phyloP scores from a whole-genome alignment of 2,113 vertebrate species.

The Rhinichthys klamathensis region DNA sequence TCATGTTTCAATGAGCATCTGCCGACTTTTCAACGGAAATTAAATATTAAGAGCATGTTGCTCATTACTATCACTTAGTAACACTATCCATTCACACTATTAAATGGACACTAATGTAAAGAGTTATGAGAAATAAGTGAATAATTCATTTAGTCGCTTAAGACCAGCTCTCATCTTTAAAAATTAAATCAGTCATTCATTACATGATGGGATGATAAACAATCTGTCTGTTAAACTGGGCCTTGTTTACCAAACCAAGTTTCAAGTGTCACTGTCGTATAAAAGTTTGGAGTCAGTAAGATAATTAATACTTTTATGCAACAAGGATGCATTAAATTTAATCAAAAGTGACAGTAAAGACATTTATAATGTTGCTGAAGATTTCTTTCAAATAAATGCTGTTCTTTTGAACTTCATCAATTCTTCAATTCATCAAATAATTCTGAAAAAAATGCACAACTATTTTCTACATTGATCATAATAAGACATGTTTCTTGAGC shows the following conservation, averaged over 20 bases:
- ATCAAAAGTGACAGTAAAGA: not conserved
- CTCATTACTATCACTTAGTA: not conserved
- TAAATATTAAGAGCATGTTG: slow-evolving; percentile 7
- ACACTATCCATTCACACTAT: not conserved
- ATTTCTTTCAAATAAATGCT: no score
- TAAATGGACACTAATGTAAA: not conserved
- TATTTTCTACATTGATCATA: not conserved
- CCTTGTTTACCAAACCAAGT: not conserved
- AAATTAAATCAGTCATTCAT: not conserved
- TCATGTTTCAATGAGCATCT: not conserved
- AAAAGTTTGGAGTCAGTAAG: not conserved
- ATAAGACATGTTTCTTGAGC: not conserved
- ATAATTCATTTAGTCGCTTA: not conserved
- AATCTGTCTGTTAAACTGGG: not conserved
- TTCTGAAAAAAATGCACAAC: no score
- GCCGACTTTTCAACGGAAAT: not conserved
- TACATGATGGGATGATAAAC: not conserved
- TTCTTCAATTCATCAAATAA: no score
- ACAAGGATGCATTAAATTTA: not conserved
- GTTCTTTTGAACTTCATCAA: no score
- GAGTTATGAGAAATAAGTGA: not conserved
- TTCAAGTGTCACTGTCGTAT: not conserved
- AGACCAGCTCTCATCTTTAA: not conserved
- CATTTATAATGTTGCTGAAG: not conserved
- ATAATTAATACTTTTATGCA: not conserved